phyloP scores from a whole-genome alignment of 2,113 vertebrate species.

The Antigone vipio region DNA sequence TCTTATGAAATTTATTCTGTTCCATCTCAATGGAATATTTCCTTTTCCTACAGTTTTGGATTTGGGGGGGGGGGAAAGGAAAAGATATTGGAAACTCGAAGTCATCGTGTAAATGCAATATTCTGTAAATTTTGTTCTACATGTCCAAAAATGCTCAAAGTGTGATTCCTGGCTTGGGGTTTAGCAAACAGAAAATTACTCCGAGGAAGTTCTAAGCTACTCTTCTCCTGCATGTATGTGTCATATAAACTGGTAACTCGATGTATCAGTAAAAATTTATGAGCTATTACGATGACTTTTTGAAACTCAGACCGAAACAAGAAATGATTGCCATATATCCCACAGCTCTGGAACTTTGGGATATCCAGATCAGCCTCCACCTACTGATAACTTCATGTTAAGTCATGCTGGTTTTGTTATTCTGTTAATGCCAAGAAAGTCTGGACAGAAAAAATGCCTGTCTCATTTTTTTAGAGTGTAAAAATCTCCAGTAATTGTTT shows the following conservation, averaged over 20 bases:
- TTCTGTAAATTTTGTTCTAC: neutral
- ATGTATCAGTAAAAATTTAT: neutral
- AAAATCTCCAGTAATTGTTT: neutral
- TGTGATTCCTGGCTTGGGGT: neutral
- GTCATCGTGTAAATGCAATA: neutral
- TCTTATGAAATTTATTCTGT: neutral
- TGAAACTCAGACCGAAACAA: neutral
- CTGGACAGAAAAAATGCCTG: neutral
- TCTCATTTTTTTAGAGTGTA: neutral
- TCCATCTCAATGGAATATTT: neutral
- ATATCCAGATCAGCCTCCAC: neutral
- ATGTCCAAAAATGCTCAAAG: neutral
- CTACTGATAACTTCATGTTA: neutral
- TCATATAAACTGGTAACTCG: neutral
- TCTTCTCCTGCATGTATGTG: neutral
- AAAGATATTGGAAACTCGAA: neutral
- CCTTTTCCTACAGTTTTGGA: neutral
- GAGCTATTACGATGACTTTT: neutral
- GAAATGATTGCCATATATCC: neutral
- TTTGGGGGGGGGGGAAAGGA: neutral
- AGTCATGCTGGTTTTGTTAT: neutral
- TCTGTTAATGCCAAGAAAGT: neutral
- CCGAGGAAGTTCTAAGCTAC: neutral
- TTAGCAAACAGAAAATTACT: neutral
- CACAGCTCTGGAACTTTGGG: neutral